Conservation (phyloP, 1,140 invertebrate species). For the Drosophila burlai region DNA sequence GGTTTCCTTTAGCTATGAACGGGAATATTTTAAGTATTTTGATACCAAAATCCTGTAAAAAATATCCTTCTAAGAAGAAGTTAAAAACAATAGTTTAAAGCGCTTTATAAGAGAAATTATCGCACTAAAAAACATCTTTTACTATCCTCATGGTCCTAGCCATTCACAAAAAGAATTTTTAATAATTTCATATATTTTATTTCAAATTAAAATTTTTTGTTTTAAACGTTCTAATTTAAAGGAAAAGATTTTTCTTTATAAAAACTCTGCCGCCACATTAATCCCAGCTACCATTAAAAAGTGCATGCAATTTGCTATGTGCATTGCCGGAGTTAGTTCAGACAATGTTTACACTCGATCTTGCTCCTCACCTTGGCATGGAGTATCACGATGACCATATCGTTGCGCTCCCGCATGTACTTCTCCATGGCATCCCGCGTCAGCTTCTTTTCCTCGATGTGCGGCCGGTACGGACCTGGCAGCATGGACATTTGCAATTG, state of each 20-base stretch:
- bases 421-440: slow-evolving; percentile 98
- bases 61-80: neutral
- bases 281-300: no score
- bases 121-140: no score
- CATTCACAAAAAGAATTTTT: no score
- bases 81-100: neutral
- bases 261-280: no score
- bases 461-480: slow-evolving; percentile 83
- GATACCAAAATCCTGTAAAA: neutral
- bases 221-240: neutral
- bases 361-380: slow-evolving; percentile 92
- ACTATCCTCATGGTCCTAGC: no score
- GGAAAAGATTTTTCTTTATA: no score
- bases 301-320: no score
- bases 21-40: no score
- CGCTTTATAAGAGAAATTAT: no score
- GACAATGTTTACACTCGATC: neutral
- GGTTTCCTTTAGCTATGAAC: neutral
- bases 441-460: slow-evolving; percentile 92
- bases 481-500: slow-evolving; percentile 79
- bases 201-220: neutral
- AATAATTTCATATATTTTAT: neutral
- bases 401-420: slow-evolving; percentile 96
- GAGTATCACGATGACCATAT: slow-evolving; percentile 98
- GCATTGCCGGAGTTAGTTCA: neutral